These are phyloP conservation scores for Psettodes erumei DNA, from an alignment of 2,113 vertebrate genomes.

Conservation along the genomic window DNA sequence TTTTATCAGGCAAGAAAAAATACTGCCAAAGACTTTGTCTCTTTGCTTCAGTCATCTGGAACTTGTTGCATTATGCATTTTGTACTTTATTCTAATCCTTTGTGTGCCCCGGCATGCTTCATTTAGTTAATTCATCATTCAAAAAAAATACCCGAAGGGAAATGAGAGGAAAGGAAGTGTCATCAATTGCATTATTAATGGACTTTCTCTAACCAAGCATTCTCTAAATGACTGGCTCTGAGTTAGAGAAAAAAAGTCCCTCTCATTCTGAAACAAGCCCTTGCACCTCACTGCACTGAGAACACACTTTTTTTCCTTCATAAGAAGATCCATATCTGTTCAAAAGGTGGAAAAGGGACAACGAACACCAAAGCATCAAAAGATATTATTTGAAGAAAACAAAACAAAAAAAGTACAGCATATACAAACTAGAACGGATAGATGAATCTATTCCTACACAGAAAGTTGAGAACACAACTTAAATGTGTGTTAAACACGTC, in stretches of 20 bases:
- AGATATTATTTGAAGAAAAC: neutral
- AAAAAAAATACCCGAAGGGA: slow-evolving; percentile 54
- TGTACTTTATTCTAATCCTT: neutral
- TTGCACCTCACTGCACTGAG: slow-evolving; percentile 14
- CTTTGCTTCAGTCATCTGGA: neutral
- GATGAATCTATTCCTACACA: neutral
- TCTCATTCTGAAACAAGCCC: slow-evolving; percentile 57
- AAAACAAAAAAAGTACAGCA: neutral
- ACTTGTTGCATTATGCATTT: neutral
- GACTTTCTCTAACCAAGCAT: slow-evolving; percentile 69
- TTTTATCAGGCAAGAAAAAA: neutral
- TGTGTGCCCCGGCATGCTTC: neutral
- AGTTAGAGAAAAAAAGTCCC: slow-evolving; percentile 66
- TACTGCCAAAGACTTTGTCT: neutral
- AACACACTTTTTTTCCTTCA: slow-evolving; percentile 7
- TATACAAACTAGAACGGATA: neutral
- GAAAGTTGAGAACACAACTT: neutral
- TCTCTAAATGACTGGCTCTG: slow-evolving; percentile 73
- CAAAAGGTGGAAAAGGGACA: slow-evolving; percentile 1
- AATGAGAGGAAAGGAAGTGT: slow-evolving; percentile 45
- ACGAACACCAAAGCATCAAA: no score
- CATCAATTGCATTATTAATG: slow-evolving; percentile 69
- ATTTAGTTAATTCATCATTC: slow-evolving; percentile 19
- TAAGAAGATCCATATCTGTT: slow-evolving; percentile 1
- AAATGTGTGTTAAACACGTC: neutral